phyloP scores from a whole-genome alignment of 2,797 vertebrate species.

The Cyclura pinguis region DNA sequence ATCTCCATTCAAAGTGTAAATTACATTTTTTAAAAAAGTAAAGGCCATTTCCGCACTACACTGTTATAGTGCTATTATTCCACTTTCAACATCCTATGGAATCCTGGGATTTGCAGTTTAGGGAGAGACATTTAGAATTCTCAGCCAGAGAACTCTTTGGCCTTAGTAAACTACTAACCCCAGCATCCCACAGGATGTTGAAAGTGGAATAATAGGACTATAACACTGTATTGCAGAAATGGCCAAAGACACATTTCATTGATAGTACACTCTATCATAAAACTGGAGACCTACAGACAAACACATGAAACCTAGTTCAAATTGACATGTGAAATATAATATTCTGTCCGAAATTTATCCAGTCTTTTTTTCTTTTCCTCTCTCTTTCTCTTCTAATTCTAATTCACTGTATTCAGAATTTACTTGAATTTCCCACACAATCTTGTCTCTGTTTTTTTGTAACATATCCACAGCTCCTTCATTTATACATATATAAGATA shows the following conservation, averaged over 20 bases:
- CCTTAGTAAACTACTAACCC: too few species aligned
- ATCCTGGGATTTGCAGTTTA: too few species aligned
- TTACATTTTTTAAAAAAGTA: background rate
- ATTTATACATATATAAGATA: too few species aligned
- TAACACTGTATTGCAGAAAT: too few species aligned
- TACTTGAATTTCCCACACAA: background rate
- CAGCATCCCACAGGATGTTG: too few species aligned
- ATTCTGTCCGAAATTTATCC: background rate
- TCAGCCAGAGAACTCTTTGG: too few species aligned
- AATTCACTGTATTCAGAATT: background rate
- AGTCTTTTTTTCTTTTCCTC: background rate
- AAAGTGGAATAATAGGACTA: too few species aligned
- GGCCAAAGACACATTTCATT: background rate
- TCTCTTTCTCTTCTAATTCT: background rate
- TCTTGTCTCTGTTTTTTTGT: background rate
- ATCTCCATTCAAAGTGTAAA: slow-evolving; percentile 34
- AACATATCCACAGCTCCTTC: background rate
- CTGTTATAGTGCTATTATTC: too few species aligned
- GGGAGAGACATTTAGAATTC: too few species aligned
- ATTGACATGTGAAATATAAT: background rate
- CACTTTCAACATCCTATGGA: too few species aligned
- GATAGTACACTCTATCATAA: background rate
- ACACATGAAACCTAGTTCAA: background rate
- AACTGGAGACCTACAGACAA: background rate
- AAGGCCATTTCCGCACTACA: too few species aligned